Percentiles rank a stretch among this genome's conserved stretches.
phyloP scores from a whole-genome alignment of 1,140 invertebrate genomes.

The Globodera rostochiensis region DNA sequence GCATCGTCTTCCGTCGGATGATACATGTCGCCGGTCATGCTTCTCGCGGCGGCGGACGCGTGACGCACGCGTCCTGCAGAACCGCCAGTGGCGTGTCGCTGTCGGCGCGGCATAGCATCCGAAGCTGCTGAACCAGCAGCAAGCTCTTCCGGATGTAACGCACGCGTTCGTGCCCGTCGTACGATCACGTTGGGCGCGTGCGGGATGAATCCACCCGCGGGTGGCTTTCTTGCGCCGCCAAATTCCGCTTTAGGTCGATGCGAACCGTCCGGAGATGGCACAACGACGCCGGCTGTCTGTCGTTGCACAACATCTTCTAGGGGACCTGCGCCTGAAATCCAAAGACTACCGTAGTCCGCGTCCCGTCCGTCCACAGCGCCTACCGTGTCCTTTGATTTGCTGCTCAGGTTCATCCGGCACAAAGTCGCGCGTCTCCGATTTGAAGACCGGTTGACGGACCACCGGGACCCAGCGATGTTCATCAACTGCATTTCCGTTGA shows the following conservation, averaged over 20 bases:
- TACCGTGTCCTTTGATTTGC: conserved; percentile 45
- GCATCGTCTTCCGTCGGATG: background rate
- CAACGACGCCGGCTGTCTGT: conserved; percentile 56
- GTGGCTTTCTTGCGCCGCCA: conserved; percentile 45
- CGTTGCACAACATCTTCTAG: conserved; percentile 58
- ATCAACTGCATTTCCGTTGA: conserved; percentile 28
- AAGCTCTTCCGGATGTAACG: background rate
- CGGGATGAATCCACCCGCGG: conserved; percentile 59
- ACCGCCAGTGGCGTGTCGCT: no score
- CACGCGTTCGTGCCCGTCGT: conserved; percentile 12
- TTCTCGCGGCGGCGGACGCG: background rate
- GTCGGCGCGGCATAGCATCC: no score
- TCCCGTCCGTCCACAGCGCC: background rate
- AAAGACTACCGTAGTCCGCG: background rate
- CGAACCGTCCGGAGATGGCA: conserved; percentile 61
- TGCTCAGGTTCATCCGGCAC: conserved; percentile 58
- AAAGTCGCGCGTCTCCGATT: conserved; percentile 59
- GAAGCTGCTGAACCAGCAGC: no score
- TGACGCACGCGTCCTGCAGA: background rate
- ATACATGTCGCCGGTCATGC: no score
- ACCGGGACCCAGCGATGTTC: conserved; percentile 60
- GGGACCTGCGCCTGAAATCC: conserved; percentile 38
- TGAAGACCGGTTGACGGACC: conserved; percentile 53
- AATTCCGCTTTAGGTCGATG: conserved; percentile 61
- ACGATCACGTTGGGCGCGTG: conserved; percentile 61